Evolutionary conservation across 64 coral and sea anemone species (phyloP), one percentile per base, ranked within the genome.

Genomic region (Catalaphyllia jardinei): DNA sequence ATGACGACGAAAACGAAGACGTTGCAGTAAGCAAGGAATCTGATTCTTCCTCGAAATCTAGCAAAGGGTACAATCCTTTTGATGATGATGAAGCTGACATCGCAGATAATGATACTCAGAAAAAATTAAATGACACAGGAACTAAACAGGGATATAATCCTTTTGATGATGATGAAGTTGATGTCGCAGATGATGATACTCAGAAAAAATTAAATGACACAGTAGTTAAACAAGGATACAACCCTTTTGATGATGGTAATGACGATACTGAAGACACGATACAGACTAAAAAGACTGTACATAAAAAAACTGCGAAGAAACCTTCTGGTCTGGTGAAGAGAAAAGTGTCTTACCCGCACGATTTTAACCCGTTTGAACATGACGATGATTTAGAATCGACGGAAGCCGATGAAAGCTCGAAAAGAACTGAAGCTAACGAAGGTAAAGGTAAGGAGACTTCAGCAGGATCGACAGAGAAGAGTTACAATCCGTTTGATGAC

Each of bases 211-310:
- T 52, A 62, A 79, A 11, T 80, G 63, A 46, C 57, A 35, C 80
- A 42, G 71, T 39, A 67, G 86, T 11, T 67, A 78, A 82, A 63
- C 0, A 27, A 35, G 88, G 86, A 15, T 96, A 90, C 17, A 99
- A 99, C 79, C 97, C 97, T 29, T 99, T 99, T 75, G 97, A 99
- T 42, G 94, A 93, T 55, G 95, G 89, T 46, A 6, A 46, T 55
- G 72, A 94, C 31, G 82, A 79, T 17, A 82, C 87, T 64, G 86
- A 86, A 9, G 77, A 42, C 62, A 60, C 39, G 31, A 24, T 30
- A 61, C 29, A 67, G 8, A 31, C 79, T 61, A 17, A 62, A 54
- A 79, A 57, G 77, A 51, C 18, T 79, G 25, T 24, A 31, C 31
- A 73, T 61, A 20, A 87, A 55, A 73, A 72, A 24, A 13, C 25